Percentiles rank a stretch among this genome's conserved stretches.
Conservation (phyloP, 2,113 vertebrate genomes). For the Cynocephalus volans region DNA sequence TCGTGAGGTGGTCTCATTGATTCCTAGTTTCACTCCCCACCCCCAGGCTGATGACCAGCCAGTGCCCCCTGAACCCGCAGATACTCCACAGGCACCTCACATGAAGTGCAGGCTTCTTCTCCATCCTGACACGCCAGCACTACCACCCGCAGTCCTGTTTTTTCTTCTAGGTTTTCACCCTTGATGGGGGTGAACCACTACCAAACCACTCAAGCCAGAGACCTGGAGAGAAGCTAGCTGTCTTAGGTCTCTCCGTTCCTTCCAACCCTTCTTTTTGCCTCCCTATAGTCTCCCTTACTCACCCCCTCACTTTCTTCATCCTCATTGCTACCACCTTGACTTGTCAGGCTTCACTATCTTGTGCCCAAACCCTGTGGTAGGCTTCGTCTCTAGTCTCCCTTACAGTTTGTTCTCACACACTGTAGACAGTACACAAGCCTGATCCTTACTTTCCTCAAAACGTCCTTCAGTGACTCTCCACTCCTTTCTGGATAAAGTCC, state of each 20-base stretch:
- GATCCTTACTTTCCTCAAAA: background rate
- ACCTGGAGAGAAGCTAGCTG: background rate
- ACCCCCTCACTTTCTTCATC: background rate
- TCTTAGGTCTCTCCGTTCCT: background rate
- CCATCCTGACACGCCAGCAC: rapidly evolving
- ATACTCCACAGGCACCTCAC: background rate
- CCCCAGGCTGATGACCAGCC: background rate
- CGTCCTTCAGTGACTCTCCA: background rate
- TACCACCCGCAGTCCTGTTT: background rate
- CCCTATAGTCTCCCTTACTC: background rate
- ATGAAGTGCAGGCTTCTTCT: background rate
- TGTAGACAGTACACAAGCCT: background rate
- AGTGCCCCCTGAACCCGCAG: too few species aligned
- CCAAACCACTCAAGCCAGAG: too few species aligned
- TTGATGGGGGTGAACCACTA: rapidly evolving
- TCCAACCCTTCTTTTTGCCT: too few species aligned
- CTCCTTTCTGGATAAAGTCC: background rate
- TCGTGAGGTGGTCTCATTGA: too few species aligned
- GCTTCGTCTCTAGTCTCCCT: background rate
- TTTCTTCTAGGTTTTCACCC: background rate
- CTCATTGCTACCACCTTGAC: background rate
- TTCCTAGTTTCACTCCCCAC: too few species aligned
- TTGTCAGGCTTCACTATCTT: background rate
- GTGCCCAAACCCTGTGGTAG: background rate
- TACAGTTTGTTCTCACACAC: background rate